These are phyloP conservation scores for Calypte anna DNA, from an alignment of 2,113 vertebrate species.

Conservation along the genomic window DNA sequence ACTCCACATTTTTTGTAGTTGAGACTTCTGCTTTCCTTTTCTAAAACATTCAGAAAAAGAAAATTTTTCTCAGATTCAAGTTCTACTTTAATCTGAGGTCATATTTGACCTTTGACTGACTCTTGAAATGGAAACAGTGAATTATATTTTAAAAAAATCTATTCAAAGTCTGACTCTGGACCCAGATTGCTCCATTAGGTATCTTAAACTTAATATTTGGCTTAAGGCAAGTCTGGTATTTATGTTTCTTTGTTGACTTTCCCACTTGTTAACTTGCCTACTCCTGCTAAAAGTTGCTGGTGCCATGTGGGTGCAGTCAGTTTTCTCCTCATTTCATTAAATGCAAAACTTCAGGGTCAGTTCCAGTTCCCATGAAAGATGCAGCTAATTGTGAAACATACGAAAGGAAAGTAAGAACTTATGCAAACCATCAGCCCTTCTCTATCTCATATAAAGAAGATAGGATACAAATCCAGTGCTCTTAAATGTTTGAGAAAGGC, in stretches of 20 bases:
- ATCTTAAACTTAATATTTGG: not conserved
- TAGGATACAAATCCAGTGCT: not conserved
- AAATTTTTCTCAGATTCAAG: no score
- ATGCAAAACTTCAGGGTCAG: not conserved
- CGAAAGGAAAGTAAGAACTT: not conserved
- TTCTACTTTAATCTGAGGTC: not conserved
- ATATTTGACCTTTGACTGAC: not conserved
- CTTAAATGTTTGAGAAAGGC: not conserved
- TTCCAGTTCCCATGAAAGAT: not conserved
- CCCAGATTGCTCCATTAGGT: not conserved
- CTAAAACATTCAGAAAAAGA: not conserved
- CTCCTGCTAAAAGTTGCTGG: slow-evolving; percentile 6
- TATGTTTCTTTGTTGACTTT: not conserved
- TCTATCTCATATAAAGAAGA: not conserved
- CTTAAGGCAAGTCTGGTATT: not conserved
- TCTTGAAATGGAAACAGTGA: not conserved
- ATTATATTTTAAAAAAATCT: not conserved
- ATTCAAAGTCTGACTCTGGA: not conserved
- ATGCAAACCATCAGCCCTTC: not conserved
- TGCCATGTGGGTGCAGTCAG: not conserved
- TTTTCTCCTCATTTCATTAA: not conserved
- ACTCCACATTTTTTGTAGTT: not conserved
- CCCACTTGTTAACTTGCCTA: not conserved
- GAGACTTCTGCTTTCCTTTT: not conserved
- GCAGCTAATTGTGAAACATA: not conserved